phyloP scores from a whole-genome alignment of 2,113 vertebrate genomes.

The Carollia perspicillata region DNA sequence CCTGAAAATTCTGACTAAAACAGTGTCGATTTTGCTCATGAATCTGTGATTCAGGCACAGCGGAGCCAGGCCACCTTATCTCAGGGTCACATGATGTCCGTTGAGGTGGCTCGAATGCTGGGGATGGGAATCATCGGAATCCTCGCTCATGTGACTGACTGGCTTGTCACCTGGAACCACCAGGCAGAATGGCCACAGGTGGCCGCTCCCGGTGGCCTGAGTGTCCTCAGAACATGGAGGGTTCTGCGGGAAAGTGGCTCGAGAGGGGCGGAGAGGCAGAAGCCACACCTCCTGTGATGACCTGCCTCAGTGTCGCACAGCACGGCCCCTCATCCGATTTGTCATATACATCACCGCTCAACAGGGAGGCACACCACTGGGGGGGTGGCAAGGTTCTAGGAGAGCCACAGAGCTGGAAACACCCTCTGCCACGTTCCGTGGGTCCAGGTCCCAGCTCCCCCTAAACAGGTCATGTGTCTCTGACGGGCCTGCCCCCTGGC shows the following conservation, averaged over 20 bases:
- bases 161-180: too few species aligned
- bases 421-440: too few species aligned
- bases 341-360: too few species aligned
- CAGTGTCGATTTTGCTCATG: accelerated
- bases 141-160: too few species aligned
- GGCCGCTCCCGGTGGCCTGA: neutral
- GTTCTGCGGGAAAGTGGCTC: neutral
- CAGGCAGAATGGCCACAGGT: too few species aligned
- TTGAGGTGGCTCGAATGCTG: accelerated
- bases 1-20: neutral
- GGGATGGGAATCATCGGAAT: accelerated
- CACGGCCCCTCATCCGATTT: too few species aligned
- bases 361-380: too few species aligned
- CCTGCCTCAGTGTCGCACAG: neutral
- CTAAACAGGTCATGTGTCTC: too few species aligned
- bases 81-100: accelerated
- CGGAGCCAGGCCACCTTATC: accelerated
- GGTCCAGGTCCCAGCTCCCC: too few species aligned
- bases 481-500: too few species aligned
- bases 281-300: accelerated
- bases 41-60: neutral
- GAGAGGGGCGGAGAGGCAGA: neutral
- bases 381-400: too few species aligned
- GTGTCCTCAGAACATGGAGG: neutral
- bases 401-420: too few species aligned